A percentile compares a stretch with the other conserved stretches of the same genome.
Conservation (phyloP, 2,113 vertebrate species). For the Cranoglanis bouderius region DNA sequence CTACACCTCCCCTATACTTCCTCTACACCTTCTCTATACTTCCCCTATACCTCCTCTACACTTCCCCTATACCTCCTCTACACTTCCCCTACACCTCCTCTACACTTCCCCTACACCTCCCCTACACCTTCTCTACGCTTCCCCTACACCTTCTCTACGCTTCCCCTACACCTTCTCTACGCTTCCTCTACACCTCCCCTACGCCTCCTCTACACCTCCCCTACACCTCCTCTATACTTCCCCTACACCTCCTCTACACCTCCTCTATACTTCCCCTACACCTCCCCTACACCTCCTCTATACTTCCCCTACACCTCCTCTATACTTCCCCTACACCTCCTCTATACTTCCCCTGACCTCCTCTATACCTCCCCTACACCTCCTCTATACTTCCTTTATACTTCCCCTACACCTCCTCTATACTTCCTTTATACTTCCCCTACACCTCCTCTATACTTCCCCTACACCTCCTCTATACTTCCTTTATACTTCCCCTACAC, state of each 20-base stretch:
- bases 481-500: no score
- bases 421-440: background rate
- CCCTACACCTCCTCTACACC: background rate
- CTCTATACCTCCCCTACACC: background rate
- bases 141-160: background rate
- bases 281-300: background rate
- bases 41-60: background rate
- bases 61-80: no score
- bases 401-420: background rate
- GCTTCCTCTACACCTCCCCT: background rate
- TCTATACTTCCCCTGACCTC: background rate
- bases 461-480: no score
- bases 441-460: no score
- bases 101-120: background rate
- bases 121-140: background rate
- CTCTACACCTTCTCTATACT: background rate
- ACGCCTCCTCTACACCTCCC: background rate
- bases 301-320: background rate
- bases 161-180: background rate
- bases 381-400: background rate
- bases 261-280: background rate
- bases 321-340: background rate
- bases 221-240: background rate
- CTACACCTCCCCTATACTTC: background rate
- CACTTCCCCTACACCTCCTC: no score